Base-by-base conservation (phyloP, 1,140 invertebrate species). In the Magallana gigas region DNA sequence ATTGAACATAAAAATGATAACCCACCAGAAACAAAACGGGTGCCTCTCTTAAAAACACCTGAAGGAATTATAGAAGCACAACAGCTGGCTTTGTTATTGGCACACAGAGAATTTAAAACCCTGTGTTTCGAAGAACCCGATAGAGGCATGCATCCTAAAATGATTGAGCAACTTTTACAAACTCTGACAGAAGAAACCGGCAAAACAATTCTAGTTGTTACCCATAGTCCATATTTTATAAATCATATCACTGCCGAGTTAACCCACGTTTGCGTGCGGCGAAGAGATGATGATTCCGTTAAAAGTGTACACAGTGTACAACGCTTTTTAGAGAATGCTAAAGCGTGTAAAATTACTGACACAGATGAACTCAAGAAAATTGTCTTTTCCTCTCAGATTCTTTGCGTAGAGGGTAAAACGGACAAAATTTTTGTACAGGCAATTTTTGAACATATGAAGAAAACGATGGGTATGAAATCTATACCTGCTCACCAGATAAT, bases 1-100 rank as follows among this genome's bases (percentile, higher is more conserved):
- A 82, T 82, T 4, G 57, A 56, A 57, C 57, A 57, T 14, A 57
- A 1, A 82, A 82, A 57, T 16, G 80, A 82, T 56, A 14, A 82
- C 36, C 48, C 48, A 16, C 36, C 36, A 82, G 57, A 82, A 57
- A 56, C 14, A 12, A 57, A 57, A 57, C 12, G 16, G 14, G 80
- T 82, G 48, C 48, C 36, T 16, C 80, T 82, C 23, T 48, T 89
- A 6, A 89, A 89, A 81, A 57, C 59, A 57, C 88, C 85, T 62
- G 85, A 89, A 81, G 88, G 88, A n/a, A 62, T 87, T 12, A 29
- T 89, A 23, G 88, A 87, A 56, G 85, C 85, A 23, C 86, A 85
- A 71, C 83, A 87, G n/a, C 23, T 87, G 8, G 62, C 88, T 6
- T 64, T 89, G 57, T 48, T 89, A 56, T 57, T 89, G n/a, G 29